Conservation (phyloP, 2,113 vertebrate species). For the Brachypteracias leptosomus region DNA sequence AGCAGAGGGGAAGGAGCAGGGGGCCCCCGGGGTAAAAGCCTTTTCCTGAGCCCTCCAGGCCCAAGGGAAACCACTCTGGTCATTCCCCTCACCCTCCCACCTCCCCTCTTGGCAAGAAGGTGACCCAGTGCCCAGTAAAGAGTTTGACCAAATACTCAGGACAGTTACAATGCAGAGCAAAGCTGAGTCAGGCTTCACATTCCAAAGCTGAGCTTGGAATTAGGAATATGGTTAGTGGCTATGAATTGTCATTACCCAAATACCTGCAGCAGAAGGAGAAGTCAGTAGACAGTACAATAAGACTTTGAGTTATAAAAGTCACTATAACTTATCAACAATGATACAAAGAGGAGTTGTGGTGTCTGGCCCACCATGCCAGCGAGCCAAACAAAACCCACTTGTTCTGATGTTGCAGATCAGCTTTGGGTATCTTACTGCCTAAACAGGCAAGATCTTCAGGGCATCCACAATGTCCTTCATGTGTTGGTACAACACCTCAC, state of each 20-base stretch:
- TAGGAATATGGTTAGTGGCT: neutral
- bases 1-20: neutral
- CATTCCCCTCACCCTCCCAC: neutral
- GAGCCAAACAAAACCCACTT: neutral
- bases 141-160: fast-evolving
- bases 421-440: neutral
- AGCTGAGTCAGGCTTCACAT: neutral
- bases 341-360: neutral
- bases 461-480: neutral
- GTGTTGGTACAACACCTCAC: neutral
- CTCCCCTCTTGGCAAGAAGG: neutral
- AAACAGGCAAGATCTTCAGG: neutral
- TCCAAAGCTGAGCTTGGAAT: neutral
- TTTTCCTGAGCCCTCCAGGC: neutral
- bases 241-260: neutral
- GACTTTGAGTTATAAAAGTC: neutral
- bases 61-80: neutral
- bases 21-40: neutral
- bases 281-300: neutral
- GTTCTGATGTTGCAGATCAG: neutral
- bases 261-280: neutral
- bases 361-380: neutral
- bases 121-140: neutral
- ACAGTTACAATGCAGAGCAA: neutral
- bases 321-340: neutral